Percentiles rank a stretch among this genome's conserved stretches.
phyloP scores from a whole-genome alignment of 64 coral and sea anemone species.

The Hydrozoanthus tunicans region DNA sequence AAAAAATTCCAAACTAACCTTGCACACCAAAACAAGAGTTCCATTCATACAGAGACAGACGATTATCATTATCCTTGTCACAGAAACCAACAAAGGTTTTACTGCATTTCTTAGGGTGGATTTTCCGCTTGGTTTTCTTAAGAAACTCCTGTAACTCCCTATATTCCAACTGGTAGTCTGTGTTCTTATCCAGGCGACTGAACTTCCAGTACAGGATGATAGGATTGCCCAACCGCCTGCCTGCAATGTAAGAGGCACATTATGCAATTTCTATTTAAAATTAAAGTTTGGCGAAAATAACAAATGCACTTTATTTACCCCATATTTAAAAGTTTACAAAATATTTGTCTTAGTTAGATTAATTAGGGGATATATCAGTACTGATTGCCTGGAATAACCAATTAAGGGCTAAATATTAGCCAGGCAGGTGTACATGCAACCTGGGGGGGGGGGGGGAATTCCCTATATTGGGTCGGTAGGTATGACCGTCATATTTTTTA shows the following conservation, averaged over 20 bases:
- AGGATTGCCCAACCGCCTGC: constrained; percentile 62
- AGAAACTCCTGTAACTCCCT: constrained; percentile 72
- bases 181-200: constrained; percentile 76
- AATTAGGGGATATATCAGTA: too few relatives aligned
- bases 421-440: too few relatives aligned
- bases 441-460: too few relatives aligned
- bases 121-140: constrained; percentile 67
- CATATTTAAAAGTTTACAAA: too few relatives aligned
- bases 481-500: too few relatives aligned
- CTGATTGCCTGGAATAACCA: too few relatives aligned
- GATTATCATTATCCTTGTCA: constrained; percentile 61
- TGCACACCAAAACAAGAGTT: constrained; percentile 85
- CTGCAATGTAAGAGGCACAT: constrained; percentile 23
- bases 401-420: too few relatives aligned
- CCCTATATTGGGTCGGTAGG: too few relatives aligned
- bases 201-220: constrained; percentile 86
- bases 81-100: constrained; percentile 83
- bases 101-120: constrained; percentile 90
- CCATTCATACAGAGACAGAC: constrained; percentile 82
- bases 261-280: too few relatives aligned
- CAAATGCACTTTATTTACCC: too few relatives aligned
- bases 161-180: constrained; percentile 73
- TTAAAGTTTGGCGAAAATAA: too few relatives aligned
- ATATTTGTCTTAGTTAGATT: too few relatives aligned
- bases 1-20: constrained; percentile 47